Percentiles rank a stretch among this genome's conserved stretches.
Conservation (phyloP, 35 echinoderm and acorn worm genomes). For the Antedon bifida region DNA sequence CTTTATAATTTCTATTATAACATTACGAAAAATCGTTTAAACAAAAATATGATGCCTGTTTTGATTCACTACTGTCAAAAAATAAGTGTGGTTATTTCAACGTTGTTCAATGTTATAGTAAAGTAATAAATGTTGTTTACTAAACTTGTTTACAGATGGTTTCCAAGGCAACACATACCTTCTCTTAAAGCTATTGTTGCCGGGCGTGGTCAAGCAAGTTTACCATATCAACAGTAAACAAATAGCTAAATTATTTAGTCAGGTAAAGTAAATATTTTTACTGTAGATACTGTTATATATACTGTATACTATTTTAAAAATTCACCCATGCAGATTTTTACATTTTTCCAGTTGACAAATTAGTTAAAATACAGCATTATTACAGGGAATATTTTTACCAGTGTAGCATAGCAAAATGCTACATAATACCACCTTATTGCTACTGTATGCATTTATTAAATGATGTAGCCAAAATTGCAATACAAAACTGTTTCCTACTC, state of each 20-base stretch:
- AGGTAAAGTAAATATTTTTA: constrained; percentile 30
- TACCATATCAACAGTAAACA: constrained; percentile 97
- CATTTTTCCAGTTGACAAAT: too few relatives aligned
- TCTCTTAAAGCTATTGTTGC: constrained; percentile 68
- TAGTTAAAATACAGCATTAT: too few relatives aligned
- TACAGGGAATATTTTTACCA: too few relatives aligned
- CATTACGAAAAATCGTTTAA: too few relatives aligned
- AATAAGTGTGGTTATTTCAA: too few relatives aligned
- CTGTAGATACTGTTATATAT: neutral
- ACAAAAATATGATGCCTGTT: too few relatives aligned
- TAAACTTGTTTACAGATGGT: constrained; percentile 29
- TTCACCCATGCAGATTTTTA: too few relatives aligned
- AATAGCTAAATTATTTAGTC: constrained; percentile 82
- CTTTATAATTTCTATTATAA: neutral
- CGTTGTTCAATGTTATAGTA: neutral
- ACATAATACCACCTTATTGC: too few relatives aligned
- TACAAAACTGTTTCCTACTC: too few relatives aligned
- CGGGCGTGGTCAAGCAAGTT: constrained; percentile 88
- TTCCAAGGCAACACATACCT: constrained; percentile 78
- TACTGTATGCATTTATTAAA: too few relatives aligned
- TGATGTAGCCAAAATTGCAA: too few relatives aligned
- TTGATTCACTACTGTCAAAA: neutral
- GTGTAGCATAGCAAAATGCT: too few relatives aligned
- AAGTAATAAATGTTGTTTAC: neutral
- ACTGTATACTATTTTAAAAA: neutral